Evolutionary conservation across 2,888 invertebrate genomes (phyloP).

Genomic region (Clunio marinus): DNA sequence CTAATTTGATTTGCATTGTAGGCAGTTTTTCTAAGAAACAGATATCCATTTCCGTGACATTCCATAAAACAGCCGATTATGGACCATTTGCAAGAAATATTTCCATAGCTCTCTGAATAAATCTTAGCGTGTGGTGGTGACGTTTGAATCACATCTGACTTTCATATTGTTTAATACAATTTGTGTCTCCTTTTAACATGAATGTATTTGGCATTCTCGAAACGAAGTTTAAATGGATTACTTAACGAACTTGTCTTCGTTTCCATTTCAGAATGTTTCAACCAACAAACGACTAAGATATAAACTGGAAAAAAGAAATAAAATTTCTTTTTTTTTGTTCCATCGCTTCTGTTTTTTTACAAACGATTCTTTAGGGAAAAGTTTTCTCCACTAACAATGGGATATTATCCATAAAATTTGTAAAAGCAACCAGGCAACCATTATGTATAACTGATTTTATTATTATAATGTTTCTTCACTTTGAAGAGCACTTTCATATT

Average conservation of each 20-base stretch:
- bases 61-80: too few species aligned
- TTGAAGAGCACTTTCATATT: background rate
- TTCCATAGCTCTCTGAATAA: too few species aligned
- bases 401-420: conserved; percentile 3
- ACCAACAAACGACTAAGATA: background rate
- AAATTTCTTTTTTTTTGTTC: background rate
- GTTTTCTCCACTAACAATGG: background rate
- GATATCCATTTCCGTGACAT: too few species aligned
- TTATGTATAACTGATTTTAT: background rate
- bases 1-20: too few species aligned
- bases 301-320: conserved; percentile 40
- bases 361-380: background rate
- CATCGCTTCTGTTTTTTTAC: background rate
- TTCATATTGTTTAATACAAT: conserved; percentile 10
- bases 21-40: too few species aligned
- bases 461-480: background rate
- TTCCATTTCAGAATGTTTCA: background rate
- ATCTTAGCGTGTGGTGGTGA: background rate
- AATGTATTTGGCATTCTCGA: background rate
- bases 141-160: background rate
- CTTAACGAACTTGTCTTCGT: background rate
- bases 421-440: background rate
- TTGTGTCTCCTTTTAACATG: background rate
- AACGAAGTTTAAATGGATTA: background rate
- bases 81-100: too few species aligned